Evolutionary conservation across 2,888 invertebrate species (phyloP).

Genomic region (Napeogenes inachia): DNA sequence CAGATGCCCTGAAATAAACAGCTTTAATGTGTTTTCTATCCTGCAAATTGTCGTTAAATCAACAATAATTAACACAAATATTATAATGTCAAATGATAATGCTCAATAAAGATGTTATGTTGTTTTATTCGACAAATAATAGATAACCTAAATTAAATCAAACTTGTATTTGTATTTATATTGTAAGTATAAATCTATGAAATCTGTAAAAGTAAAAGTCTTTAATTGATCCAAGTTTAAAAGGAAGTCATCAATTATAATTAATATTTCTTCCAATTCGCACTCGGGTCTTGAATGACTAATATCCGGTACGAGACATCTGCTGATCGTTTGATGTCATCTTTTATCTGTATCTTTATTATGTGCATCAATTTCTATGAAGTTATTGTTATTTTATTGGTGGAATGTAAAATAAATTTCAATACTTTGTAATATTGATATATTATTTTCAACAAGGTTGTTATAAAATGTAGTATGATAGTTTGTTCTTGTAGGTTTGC

Average conservation of each 20-base stretch:
- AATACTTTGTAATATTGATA: slow-evolving; percentile 23
- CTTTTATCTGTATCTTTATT: slow-evolving; percentile 40
- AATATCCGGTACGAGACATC: slow-evolving; percentile 66
- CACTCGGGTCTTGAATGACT: slow-evolving; percentile 59
- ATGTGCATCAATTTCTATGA: slow-evolving; percentile 35
- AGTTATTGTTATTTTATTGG: slow-evolving; percentile 22
- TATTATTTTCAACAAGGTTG: slow-evolving; percentile 16
- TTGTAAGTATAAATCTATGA: neutral
- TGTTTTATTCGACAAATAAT: no score
- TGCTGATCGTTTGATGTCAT: slow-evolving; percentile 42
- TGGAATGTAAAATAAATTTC: slow-evolving; percentile 14
- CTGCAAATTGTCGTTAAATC: neutral
- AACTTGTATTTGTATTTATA: no score
- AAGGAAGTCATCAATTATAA: slow-evolving; percentile 73
- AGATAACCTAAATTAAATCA: no score
- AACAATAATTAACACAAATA: no score
- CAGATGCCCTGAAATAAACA: slow-evolving; percentile 19
- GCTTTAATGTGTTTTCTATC: slow-evolving; percentile 44
- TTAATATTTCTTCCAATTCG: slow-evolving; percentile 57
- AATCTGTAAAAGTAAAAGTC: slow-evolving; percentile 2
- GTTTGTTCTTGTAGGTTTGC: neutral
- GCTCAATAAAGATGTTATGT: no score
- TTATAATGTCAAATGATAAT: no score
- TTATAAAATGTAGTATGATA: slow-evolving; percentile 1
- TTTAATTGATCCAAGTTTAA: slow-evolving; percentile 42